phyloP scores from a whole-genome alignment of 1,140 invertebrate species.

The Sminthurides bifidus region DNA sequence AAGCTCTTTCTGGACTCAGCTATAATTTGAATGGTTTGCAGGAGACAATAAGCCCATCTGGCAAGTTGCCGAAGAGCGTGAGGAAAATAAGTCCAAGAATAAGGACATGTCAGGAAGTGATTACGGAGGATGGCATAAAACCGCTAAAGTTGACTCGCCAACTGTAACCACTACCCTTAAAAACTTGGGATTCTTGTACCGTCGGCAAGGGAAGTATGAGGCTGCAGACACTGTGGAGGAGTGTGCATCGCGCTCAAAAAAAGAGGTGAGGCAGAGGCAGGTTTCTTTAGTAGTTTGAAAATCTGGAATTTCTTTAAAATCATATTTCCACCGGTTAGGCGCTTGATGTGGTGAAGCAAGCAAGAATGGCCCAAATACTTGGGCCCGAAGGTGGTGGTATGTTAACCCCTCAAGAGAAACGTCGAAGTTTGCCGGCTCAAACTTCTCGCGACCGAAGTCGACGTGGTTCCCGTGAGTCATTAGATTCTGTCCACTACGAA shows the following conservation, averaged over 20 bases:
- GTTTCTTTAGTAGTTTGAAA: constrained; percentile 21
- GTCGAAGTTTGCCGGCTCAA: constrained; percentile 39
- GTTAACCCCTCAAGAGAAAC: constrained; percentile 34
- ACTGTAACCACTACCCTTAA: constrained; percentile 94
- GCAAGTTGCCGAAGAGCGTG: constrained; percentile 97
- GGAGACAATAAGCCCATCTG: constrained; percentile 98
- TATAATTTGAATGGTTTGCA: constrained; percentile 34
- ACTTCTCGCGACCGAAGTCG: constrained; percentile 40
- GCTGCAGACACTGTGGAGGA: constrained; percentile 97
- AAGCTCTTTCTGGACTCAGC: constrained; percentile 40
- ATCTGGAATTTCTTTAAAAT: too few relatives aligned
- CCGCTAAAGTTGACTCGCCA: constrained; percentile 94
- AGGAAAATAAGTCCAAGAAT: constrained; percentile 85
- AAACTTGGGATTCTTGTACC: constrained; percentile 92
- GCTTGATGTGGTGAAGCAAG: constrained; percentile 78
- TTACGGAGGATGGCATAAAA: constrained; percentile 95
- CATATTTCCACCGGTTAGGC: constrained; percentile 45
- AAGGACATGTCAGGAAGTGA: constrained; percentile 84
- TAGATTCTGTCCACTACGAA: constrained; percentile 49
- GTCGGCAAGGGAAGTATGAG: constrained; percentile 96
- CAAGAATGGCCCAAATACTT: constrained; percentile 61
- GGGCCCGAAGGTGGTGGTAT: constrained; percentile 36
- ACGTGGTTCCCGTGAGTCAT: constrained; percentile 48
- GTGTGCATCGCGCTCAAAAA: constrained; percentile 83
- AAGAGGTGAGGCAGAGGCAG: constrained; percentile 60